These are phyloP conservation scores for Stenodera caucasica DNA, from an alignment of 2,888 invertebrate genomes.

Conservation along the genomic window DNA sequence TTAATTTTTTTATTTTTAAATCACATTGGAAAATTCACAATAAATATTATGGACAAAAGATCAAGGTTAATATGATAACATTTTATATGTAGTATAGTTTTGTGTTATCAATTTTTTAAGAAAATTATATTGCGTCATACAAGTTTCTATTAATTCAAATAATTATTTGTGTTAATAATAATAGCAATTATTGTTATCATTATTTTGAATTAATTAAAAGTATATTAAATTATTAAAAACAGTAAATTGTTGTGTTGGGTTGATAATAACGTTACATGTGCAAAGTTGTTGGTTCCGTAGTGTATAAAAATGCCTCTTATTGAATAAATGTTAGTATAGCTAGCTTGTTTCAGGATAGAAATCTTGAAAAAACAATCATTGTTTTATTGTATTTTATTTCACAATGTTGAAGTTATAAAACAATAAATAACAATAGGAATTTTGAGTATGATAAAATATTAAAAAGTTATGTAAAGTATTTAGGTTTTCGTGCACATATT, in stretches of 20 bases:
- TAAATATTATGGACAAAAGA: not conserved
- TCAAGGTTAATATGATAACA: not conserved
- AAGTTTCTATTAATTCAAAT: not conserved
- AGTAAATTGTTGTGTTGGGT: not conserved
- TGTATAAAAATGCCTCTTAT: not conserved
- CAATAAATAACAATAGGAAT: too few species aligned
- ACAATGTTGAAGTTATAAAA: too few species aligned
- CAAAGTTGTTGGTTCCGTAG: not conserved
- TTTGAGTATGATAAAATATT: too few species aligned
- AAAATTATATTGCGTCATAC: not conserved
- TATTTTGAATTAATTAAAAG: too few species aligned
- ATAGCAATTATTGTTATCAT: too few species aligned
- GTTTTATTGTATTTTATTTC: not conserved
- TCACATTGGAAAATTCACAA: not conserved
- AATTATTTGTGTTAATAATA: too few species aligned
- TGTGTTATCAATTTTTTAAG: not conserved
- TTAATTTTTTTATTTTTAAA: not conserved
- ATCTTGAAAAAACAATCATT: not conserved
- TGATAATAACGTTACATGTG: not conserved
- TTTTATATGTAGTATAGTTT: not conserved
- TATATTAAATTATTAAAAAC: too few species aligned
- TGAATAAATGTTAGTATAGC: not conserved
- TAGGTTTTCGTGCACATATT: not conserved
- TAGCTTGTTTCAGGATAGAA: not conserved
- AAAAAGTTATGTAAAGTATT: not conserved